Evolutionary conservation across 2,888 invertebrate genomes (phyloP), one percentile per base, ranked within the genome.

Genomic region (Antheraea yamamai): DNA sequence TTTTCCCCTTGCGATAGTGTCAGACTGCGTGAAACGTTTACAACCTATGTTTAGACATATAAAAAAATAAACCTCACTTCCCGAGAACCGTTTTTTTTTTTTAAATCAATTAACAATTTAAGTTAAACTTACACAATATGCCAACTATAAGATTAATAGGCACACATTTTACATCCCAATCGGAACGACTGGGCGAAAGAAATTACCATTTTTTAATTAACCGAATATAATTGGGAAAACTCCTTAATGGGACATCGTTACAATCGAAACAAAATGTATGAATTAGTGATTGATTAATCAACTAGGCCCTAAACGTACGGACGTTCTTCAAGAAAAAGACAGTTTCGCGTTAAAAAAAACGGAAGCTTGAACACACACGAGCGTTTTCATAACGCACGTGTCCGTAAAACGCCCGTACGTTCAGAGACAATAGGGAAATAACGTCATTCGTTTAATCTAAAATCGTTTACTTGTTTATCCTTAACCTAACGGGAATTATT

Each of bases 401-500:
- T 52, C 16, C 14, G 16, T 52, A 74, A 39, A 74, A 23, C 70
- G 23, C 64, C 64, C 64, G 64, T 64, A 64, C 12, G 64, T 18
- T 26, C 6, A 66, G 26, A 18, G 30, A 7, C n/a, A 12, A 30
- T 30, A 3, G 30, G 1, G 16, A 30, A 30, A 66, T 30, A 30
- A 66, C 26, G 16, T 30, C 16, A 23, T 23, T 66, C 64, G 14
- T 39, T 70, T 70, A 70, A 39, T 83, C 87, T 90, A 90, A 82
- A 89, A 86, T 88, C 64, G 30, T 66, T 89, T 87, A 90, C 87
- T 88, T 85, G 87, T 84, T 91, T 91, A 92, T 87, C 80, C 92
- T 92, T 92, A 92, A 72, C 64, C 90, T 91, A 91, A 80, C 84
- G 90, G 91, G 90, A 92, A 91, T 91, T 92, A 92, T 89, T 88